Evolutionary conservation across 2,797 vertebrate species (phyloP), one percentile per base, ranked within the genome.

Genomic region (Merluccius polli): DNA sequence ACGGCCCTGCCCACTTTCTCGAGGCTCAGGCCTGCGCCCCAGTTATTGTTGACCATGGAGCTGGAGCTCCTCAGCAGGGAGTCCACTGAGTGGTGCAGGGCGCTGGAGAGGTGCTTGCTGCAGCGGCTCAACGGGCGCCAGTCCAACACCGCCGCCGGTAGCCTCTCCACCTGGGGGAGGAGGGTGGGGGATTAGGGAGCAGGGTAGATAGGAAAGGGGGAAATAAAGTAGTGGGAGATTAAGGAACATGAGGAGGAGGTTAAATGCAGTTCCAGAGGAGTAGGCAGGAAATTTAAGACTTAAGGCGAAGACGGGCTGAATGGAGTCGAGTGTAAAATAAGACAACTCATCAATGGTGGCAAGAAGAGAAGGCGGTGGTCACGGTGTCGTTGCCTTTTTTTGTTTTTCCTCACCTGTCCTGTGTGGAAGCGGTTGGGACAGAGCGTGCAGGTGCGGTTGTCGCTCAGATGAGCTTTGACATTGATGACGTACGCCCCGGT

Each of bases 401-500:
- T n/a, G 27, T 10, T 0, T 0, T n/a, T n/a, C n/a, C n/a, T 86
- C 31, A 92, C 92, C 92, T 93, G 85, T 72, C 90, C 89, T 1
- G 70, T n/a, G 67, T 93, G 92, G 81, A 93, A 93, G 73, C 90
- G 92, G 84, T 95, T 95, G 36, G 87, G 81, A 82, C 92, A 94
- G 78, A 95, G 83, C 1, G 89, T 91, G 7, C 93, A 95, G 27
- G 88, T 93, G 76, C 76, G 35, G 77, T 94, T 94, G 75, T 90
- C 85, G 16, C 5, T 82, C 73, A 89, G 71, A 73, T 92, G 84
- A 65, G 88, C 87, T 85, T 93, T 93, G 41, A 94, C 87, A 13
- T 94, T 92, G 69, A 95, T 94, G 81, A 95, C 88, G 63, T 94
- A 95, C 0, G 94, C 94, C 7, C 93, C 92, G 0, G 93, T 95